These are phyloP conservation scores for Papilio demoleus DNA, from an alignment of 2,888 invertebrate species.

Conservation along the genomic window DNA sequence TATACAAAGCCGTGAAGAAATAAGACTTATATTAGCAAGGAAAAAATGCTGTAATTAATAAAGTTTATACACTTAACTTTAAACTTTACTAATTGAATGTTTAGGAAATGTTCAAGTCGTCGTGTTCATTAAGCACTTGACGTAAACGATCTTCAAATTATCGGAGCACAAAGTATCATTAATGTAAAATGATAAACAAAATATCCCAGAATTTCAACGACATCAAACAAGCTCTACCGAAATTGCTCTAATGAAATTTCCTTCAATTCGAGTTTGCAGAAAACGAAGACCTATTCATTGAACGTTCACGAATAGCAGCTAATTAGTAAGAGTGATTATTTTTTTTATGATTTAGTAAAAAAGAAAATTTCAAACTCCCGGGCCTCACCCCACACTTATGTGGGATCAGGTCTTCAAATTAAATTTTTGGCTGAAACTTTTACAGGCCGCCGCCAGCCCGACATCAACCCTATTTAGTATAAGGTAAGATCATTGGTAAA, in stretches of 20 bases:
- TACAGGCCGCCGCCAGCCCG: too few relatives aligned
- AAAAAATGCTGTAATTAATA: background rate
- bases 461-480: too few relatives aligned
- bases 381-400: too few relatives aligned
- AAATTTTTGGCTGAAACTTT: too few relatives aligned
- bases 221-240: slow-evolving; percentile 13
- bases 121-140: slow-evolving; percentile 1
- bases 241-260: slow-evolving; percentile 25
- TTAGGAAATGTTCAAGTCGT: background rate
- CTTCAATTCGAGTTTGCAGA: slow-evolving; percentile 1
- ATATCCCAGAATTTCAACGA: slow-evolving; percentile 5
- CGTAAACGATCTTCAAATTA: slow-evolving; percentile 4
- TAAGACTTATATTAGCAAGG: too few relatives aligned
- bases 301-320: background rate
- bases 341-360: background rate
- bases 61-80: too few relatives aligned
- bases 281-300: slow-evolving; percentile 10
- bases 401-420: too few relatives aligned
- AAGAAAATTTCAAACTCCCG: background rate
- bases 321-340: background rate
- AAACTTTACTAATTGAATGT: background rate
- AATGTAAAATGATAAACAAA: slow-evolving; percentile 16
- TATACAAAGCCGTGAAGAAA: too few relatives aligned
- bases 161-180: slow-evolving; percentile 9
- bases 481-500: too few relatives aligned